Evolutionary conservation across 2,113 vertebrate species (phyloP), one percentile per base, ranked within the genome.

Genomic region (Petrocephalus zakoni): DNA sequence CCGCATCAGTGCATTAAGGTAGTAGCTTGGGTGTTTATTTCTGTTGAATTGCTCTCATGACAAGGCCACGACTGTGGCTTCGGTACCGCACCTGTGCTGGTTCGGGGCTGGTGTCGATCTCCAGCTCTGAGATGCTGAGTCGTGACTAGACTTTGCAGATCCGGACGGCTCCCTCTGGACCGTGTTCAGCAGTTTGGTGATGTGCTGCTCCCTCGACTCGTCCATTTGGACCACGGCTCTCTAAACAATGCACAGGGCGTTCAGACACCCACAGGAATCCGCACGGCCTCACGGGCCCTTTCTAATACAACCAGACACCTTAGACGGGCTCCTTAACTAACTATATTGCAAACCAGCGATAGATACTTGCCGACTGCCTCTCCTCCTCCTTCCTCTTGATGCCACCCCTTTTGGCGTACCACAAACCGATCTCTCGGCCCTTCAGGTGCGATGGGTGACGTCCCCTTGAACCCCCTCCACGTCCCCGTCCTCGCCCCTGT

Each of bases 171-270:
- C 93, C 17, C 82, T 91, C 90, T 99, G 97, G 83, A 99, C 98
- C 0, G 96, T 96, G 83, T 94, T 97, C 19, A 99, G 94, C 53
- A 99, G 94, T 90, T 96, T 96, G 68, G 97, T 97, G 61, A 99
- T 99, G 9, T 97, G 97, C 89, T 99, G 96, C 92, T 99, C 98
- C 92, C 98, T 93, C 46, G 94, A 95, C 89, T 98, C 97, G 88
- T 99, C 98, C 98, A 99, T 99, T 22, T 96, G 96, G 84, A 99
- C 98, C 0, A 99, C 96, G 0, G 98, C 97, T 91, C 98, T 96
- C 98, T 99, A 75, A 58, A 90, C 88, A 87, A 86, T 37, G 22
- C 0, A 34, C 49, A 56, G 25, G 29, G 6, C 25, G 5, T 21
- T 72, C 49, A 87, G 11, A 75, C 37, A 86, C 55, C 22, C n/a